Percentiles rank a stretch among this genome's conserved stretches.
Evolutionary conservation across 2,888 invertebrate species (phyloP).

Genomic region (Tetragonisca angustula): DNA sequence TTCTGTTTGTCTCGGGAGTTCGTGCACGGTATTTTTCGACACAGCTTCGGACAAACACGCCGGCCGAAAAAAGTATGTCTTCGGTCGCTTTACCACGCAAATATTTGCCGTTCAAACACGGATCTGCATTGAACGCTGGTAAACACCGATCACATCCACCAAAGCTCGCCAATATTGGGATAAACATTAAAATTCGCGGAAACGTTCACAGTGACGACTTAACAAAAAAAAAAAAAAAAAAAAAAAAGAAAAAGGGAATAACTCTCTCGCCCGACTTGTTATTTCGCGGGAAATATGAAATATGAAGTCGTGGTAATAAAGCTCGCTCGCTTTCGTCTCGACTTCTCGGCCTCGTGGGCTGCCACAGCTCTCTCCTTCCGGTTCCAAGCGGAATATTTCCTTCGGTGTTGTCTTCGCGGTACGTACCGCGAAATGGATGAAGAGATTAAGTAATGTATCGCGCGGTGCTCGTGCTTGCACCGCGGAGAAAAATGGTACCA

Average conservation of each 20-base stretch:
- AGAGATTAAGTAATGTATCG: slow-evolving; percentile 22
- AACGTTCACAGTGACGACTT: background rate
- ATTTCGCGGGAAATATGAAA: background rate
- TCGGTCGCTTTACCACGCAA: background rate
- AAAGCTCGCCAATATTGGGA: background rate
- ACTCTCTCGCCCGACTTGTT: background rate
- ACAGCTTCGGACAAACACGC: background rate
- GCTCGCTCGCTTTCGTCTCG: slow-evolving; percentile 24
- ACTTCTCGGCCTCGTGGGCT: slow-evolving; percentile 40
- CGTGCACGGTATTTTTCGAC: background rate
- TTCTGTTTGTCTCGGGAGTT: no score
- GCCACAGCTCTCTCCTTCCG: background rate
- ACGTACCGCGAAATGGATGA: background rate
- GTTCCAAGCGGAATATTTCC: background rate
- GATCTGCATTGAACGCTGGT: slow-evolving; percentile 8
- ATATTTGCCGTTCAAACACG: background rate
- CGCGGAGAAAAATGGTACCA: slow-evolving; percentile 6
- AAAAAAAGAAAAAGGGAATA: no score
- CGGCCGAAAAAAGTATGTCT: background rate
- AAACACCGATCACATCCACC: background rate
- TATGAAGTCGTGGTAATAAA: slow-evolving; percentile 27
- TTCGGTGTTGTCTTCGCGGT: background rate
- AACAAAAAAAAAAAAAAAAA: no score
- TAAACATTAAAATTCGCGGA: background rate
- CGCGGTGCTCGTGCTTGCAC: background rate